Percentiles rank a stretch among this genome's conserved stretches.
Conservation (phyloP, 2,888 invertebrate genomes). For the Nomada fabriciana region DNA sequence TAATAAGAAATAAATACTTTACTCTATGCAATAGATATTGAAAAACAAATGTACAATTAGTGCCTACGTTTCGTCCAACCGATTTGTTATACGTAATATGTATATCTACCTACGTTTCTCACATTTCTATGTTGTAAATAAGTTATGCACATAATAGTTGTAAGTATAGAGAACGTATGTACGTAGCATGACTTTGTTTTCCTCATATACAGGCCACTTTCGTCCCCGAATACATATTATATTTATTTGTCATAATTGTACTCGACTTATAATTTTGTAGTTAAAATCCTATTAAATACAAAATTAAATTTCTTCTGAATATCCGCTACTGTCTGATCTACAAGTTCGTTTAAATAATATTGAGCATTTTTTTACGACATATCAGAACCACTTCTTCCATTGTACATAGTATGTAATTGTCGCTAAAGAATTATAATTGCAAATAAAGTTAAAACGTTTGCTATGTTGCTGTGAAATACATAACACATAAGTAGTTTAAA, state of each 20-base stretch:
- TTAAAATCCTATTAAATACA: background rate
- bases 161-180: conserved; percentile 32
- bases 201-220: conserved; percentile 10
- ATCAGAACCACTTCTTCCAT: no score
- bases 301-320: no score
- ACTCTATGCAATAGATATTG: no score
- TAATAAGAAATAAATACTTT: background rate
- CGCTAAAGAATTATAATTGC: no score
- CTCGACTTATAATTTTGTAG: conserved; percentile 20
- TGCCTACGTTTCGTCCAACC: background rate
- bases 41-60: background rate
- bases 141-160: conserved; percentile 36
- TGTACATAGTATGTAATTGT: no score
- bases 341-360: no score
- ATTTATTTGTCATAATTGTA: conserved; percentile 27
- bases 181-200: conserved; percentile 25
- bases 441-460: no score
- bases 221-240: conserved; percentile 24
- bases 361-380: no score
- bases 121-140: conserved; percentile 42
- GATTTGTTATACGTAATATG: background rate
- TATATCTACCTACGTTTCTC: conserved; percentile 2
- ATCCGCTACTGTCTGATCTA: no score
- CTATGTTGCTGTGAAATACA: no score
- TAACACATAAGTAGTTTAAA: background rate